phyloP scores from a whole-genome alignment of 2,888 invertebrate species.

The Adineta ricciae region DNA sequence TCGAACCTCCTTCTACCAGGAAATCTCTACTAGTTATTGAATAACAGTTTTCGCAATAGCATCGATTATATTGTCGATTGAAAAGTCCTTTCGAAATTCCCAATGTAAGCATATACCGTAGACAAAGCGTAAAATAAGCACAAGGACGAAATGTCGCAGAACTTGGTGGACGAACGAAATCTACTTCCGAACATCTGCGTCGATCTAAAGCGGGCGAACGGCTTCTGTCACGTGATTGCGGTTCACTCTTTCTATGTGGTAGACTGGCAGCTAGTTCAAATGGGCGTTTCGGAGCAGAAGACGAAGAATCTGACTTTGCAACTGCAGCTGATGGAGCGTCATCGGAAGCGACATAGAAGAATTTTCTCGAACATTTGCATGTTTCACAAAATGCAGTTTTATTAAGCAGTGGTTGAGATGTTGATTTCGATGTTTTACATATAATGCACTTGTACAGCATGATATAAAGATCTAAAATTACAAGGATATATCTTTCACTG shows the following conservation, averaged over 20 bases:
- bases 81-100: not conserved
- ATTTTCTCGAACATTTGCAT: not conserved
- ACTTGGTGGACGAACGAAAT: not conserved
- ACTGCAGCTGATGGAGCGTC: not conserved
- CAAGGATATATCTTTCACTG: too few relatives aligned
- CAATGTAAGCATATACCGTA: not conserved
- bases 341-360: not conserved
- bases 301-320: not conserved
- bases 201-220: not conserved
- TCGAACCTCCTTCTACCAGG: not conserved
- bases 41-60: conserved; percentile 5
- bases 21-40: not conserved
- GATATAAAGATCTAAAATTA: too few relatives aligned
- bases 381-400: not conserved
- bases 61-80: not conserved
- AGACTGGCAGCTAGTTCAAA: not conserved
- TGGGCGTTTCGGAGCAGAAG: not conserved
- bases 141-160: not conserved
- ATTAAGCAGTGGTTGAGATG: not conserved
- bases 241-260: not conserved
- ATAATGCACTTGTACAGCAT: not conserved
- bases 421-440: not conserved
- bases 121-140: not conserved
- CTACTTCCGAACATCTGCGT: not conserved
- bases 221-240: not conserved